Percentiles rank a stretch among this genome's conserved stretches.
Evolutionary conservation across 2,888 invertebrate genomes (phyloP).

Genomic region (Mimumesa dahlbomi): DNA sequence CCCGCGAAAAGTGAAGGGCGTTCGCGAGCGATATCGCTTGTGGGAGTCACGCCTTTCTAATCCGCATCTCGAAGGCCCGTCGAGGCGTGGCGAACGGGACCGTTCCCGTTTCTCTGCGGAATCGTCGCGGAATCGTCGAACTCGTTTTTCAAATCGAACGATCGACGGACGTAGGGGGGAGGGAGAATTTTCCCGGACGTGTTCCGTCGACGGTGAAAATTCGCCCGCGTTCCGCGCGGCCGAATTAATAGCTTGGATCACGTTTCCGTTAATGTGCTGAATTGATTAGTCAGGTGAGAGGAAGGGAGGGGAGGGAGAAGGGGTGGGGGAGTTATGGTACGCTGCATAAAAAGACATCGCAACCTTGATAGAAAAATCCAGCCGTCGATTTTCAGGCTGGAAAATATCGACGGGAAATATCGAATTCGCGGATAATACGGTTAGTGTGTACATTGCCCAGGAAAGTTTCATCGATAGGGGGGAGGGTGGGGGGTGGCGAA

Average conservation of each 20-base stretch:
- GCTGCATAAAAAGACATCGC: conserved; percentile 32
- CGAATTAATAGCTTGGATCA: conserved; percentile 46
- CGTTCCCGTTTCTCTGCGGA: conserved; percentile 45
- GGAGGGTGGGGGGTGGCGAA: too few relatives aligned
- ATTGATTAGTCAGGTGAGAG: conserved; percentile 49
- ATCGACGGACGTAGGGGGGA: too few relatives aligned
- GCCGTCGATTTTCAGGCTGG: too few relatives aligned
- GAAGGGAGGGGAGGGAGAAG: too few relatives aligned
- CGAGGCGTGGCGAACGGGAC: conserved; percentile 47
- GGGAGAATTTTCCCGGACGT: conserved; percentile 9
- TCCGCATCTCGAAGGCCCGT: conserved; percentile 57
- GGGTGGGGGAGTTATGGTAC: conserved; percentile 9
- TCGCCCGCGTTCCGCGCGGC: conserved; percentile 17
- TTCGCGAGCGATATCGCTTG: conserved; percentile 58
- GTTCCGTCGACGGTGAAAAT: conserved; percentile 34
- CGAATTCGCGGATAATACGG: neutral
- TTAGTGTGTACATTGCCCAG: neutral
- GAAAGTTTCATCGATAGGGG: too few relatives aligned
- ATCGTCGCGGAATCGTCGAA: conserved; percentile 13
- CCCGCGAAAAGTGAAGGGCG: conserved; percentile 65
- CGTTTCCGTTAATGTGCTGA: conserved; percentile 56
- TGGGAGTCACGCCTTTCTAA: conserved; percentile 72
- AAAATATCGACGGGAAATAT: conserved; percentile 1
- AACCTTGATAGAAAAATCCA: too few relatives aligned
- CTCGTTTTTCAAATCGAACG: conserved; percentile 28